Percentiles rank a stretch among this genome's conserved stretches.
Evolutionary conservation across 1,140 invertebrate species (phyloP).

Genomic region (Hylyphantes graminicola): DNA sequence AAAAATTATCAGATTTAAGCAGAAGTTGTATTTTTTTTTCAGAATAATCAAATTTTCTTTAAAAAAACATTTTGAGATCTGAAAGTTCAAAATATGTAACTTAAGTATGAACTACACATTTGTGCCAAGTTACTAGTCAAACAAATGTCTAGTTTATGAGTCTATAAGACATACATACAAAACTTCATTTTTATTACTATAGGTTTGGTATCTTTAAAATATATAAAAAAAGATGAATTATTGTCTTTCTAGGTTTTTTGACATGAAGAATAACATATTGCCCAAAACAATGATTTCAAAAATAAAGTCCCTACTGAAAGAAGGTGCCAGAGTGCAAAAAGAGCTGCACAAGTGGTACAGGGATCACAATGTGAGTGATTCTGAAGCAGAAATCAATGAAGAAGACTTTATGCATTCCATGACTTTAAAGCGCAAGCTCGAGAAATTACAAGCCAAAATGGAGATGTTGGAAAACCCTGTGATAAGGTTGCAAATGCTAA

Average conservation of each 20-base stretch:
- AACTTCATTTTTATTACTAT: too few relatives aligned
- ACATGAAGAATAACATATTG: conserved; percentile 61
- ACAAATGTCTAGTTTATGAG: too few relatives aligned
- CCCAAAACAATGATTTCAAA: conserved; percentile 53
- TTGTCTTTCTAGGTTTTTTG: conserved; percentile 57
- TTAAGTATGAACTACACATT: too few relatives aligned
- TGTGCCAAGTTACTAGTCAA: too few relatives aligned
- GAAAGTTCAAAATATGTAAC: too few relatives aligned
- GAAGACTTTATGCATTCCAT: conserved; percentile 57
- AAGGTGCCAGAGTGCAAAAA: conserved; percentile 49
- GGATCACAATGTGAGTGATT: conserved; percentile 57
- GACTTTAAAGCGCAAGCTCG: conserved; percentile 53
- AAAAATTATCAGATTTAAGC: too few relatives aligned
- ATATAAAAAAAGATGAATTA: too few relatives aligned
- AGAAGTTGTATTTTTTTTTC: too few relatives aligned
- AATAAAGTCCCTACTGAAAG: conserved; percentile 56
- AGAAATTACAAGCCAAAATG: conserved; percentile 61
- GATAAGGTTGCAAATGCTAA: conserved; percentile 15
- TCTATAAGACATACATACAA: too few relatives aligned
- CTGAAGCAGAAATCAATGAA: conserved; percentile 57
- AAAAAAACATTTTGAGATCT: too few relatives aligned
- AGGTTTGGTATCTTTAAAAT: too few relatives aligned
- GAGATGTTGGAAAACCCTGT: conserved; percentile 62
- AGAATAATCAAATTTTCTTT: too few relatives aligned
- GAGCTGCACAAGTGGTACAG: conserved; percentile 43